Evolutionary conservation across 2,113 vertebrate genomes (phyloP).

Genomic region (Engystomops pustulosus): DNA sequence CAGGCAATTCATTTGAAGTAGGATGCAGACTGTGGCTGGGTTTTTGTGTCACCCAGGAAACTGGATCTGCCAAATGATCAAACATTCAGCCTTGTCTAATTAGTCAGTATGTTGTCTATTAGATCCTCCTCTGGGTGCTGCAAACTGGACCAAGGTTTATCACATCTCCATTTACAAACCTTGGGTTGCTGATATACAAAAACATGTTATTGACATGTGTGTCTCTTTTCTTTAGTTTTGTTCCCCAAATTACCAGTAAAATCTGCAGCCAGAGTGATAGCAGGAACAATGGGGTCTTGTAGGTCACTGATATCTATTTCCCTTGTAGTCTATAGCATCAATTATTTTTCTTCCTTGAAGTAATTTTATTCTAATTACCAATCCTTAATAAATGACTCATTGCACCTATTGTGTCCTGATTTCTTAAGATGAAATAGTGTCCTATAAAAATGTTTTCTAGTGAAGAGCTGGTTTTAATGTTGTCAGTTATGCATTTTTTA

Average conservation of each 20-base stretch:
- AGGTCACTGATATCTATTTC: not conserved
- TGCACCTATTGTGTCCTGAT: not conserved
- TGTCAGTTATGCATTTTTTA: no score
- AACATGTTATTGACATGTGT: conserved; percentile 19
- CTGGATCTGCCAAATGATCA: conserved; percentile 57
- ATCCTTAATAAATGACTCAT: not conserved
- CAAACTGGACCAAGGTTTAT: conserved; percentile 18
- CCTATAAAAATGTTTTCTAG: not conserved
- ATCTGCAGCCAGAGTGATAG: not conserved
- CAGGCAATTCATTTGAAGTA: conserved; percentile 32
- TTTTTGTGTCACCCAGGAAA: conserved; percentile 47
- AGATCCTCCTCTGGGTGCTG: conserved; percentile 17
- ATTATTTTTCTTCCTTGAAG: not conserved
- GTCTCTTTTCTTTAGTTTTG: not conserved
- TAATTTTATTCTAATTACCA: not conserved
- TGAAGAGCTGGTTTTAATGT: not conserved
- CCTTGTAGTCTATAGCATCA: not conserved
- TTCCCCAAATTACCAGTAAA: conserved; percentile 10
- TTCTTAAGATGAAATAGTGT: not conserved
- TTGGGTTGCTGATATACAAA: conserved; percentile 2
- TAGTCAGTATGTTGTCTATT: conserved; percentile 50
- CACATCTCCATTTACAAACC: conserved; percentile 38
- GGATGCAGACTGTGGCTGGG: conserved; percentile 11
- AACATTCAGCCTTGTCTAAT: conserved; percentile 45
- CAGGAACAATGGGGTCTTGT: not conserved